A percentile compares a stretch with the other conserved stretches of the same genome.
phyloP scores from a whole-genome alignment of 2,113 vertebrate species.

The Odocoileus hemionus region DNA sequence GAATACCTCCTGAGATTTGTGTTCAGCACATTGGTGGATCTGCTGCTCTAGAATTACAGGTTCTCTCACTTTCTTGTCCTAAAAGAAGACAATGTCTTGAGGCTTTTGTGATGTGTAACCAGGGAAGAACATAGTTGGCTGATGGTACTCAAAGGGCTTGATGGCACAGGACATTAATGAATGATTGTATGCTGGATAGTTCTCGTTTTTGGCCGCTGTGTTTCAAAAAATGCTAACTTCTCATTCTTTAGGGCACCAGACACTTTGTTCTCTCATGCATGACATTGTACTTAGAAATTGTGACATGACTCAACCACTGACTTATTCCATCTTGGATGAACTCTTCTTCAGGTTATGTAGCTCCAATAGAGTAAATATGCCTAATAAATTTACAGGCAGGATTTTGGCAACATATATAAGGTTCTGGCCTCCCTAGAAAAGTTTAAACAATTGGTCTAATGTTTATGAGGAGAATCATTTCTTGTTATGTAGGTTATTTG shows the following conservation, averaged over 20 bases:
- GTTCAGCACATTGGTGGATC: neutral
- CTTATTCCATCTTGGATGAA: constrained; percentile 19
- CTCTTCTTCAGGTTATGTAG: neutral
- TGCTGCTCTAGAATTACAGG: neutral
- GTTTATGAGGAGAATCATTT: constrained; percentile 46
- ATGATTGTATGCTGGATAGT: neutral
- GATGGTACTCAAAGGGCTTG: neutral
- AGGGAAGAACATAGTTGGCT: neutral
- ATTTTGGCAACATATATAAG: neutral
- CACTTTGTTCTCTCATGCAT: neutral
- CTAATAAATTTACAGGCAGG: constrained; percentile 21
- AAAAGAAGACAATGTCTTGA: neutral
- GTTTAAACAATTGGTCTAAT: constrained; percentile 10
- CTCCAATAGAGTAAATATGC: constrained; percentile 18
- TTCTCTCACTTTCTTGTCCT: neutral
- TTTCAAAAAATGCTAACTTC: neutral
- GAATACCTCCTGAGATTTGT: neutral
- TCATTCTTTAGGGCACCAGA: neutral
- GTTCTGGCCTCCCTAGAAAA: neutral
- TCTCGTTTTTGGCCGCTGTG: neutral
- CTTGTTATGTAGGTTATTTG: constrained; percentile 18
- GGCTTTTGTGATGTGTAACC: neutral
- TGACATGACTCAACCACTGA: neutral
- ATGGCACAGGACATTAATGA: neutral
- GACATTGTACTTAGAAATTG: neutral